These are phyloP conservation scores for Eustalomyia histrio DNA, from an alignment of 2,888 invertebrate species.

Conservation along the genomic window DNA sequence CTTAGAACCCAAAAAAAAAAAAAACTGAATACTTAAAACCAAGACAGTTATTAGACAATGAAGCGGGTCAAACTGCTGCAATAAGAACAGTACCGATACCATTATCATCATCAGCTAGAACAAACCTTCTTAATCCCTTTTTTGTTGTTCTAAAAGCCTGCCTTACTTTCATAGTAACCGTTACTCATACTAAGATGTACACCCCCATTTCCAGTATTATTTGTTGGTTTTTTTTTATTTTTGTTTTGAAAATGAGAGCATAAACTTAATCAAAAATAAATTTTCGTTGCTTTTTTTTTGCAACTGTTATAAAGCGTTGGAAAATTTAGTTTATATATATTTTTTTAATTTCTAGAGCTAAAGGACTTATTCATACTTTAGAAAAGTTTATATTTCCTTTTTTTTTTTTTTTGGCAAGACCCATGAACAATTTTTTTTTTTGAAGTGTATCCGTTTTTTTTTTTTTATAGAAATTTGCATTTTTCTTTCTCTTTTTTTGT, in stretches of 20 bases:
- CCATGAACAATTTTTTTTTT: slow-evolving; percentile 21
- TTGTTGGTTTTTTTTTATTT: not conserved
- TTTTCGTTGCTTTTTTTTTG: slow-evolving; percentile 38
- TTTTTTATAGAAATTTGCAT: slow-evolving; percentile 52
- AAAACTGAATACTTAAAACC: slow-evolving; percentile 24
- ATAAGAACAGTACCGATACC: slow-evolving; percentile 6
- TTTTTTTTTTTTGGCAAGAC: not conserved
- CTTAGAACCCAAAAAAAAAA: not conserved
- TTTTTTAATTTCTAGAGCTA: not conserved
- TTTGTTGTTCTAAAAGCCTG: not conserved
- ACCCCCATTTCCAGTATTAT: not conserved
- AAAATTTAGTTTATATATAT: slow-evolving; percentile 25
- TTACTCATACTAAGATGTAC: not conserved
- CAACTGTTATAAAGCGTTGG: not conserved
- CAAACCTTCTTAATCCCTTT: slow-evolving; percentile 58
- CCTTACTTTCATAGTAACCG: slow-evolving; percentile 14
- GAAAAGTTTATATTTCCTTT: slow-evolving; percentile 13
- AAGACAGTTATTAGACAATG: slow-evolving; percentile 60
- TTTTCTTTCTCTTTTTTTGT: slow-evolving; percentile 12
- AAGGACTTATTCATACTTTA: slow-evolving; percentile 24
- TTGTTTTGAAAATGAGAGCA: slow-evolving; percentile 21
- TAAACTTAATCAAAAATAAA: slow-evolving; percentile 64
- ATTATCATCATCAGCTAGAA: slow-evolving; percentile 28
- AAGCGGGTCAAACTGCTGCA: slow-evolving; percentile 36
- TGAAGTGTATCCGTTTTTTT: slow-evolving; percentile 14